A percentile compares a stretch with the other conserved stretches of the same genome.
Evolutionary conservation across 1,140 invertebrate genomes (phyloP).

Genomic region (Lordiphosa clarofinis): DNA sequence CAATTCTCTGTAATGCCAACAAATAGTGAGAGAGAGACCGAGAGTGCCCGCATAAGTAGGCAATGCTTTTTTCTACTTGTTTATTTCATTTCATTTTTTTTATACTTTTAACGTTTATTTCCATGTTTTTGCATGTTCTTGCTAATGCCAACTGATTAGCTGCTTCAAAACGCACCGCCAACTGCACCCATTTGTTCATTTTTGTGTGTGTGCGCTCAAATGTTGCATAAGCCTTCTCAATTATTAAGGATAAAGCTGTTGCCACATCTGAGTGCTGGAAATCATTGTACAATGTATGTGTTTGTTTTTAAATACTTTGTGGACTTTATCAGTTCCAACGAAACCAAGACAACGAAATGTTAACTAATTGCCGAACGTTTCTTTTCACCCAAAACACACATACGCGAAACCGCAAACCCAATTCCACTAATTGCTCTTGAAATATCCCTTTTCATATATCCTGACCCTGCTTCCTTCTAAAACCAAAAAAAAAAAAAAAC

Average conservation of each 20-base stretch:
- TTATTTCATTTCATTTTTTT: conserved; percentile 1
- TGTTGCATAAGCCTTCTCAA: too few species aligned
- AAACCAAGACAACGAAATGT: conserved; percentile 34
- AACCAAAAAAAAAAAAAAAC: conserved; percentile 28
- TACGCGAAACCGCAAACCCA: conserved; percentile 64
- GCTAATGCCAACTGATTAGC: conserved; percentile 55
- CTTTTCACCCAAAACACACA: conserved; percentile 25
- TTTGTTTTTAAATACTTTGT: conserved; percentile 16
- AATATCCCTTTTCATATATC: conserved; percentile 71
- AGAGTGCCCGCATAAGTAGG: conserved; percentile 9
- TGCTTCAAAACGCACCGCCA: conserved; percentile 56
- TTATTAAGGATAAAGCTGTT: too few species aligned
- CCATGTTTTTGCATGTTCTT: conserved; percentile 29
- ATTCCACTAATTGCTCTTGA: conserved; percentile 77
- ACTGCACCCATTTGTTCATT: conserved; percentile 53
- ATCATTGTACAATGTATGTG: conserved; percentile 5
- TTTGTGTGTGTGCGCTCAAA: not conserved
- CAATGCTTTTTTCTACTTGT: not conserved
- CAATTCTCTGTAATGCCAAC: conserved; percentile 2
- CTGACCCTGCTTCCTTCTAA: conserved; percentile 29
- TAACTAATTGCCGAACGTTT: conserved; percentile 70
- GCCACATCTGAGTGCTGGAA: not conserved
- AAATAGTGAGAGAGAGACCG: not conserved
- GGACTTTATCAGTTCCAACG: conserved; percentile 11
- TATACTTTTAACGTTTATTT: conserved; percentile 6